phyloP scores from a whole-genome alignment of 2,113 vertebrate genomes.

The Atractosteus spatula region DNA sequence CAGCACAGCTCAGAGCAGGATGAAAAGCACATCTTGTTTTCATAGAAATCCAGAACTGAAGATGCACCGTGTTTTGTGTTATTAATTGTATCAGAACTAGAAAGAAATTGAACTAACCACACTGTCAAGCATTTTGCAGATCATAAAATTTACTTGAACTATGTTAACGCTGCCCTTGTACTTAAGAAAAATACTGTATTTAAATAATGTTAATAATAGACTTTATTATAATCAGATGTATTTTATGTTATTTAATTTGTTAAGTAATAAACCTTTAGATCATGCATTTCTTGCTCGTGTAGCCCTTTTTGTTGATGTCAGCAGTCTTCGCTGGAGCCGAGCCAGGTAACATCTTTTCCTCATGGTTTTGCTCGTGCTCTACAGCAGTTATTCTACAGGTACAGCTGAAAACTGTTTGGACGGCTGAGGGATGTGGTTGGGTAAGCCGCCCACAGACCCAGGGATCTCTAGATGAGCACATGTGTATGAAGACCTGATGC shows the following conservation, averaged over 20 bases:
- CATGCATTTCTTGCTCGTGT: slow-evolving; percentile 11
- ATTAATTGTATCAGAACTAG: slow-evolving; percentile 24
- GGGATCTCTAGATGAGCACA: too few species aligned
- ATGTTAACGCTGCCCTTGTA: slow-evolving; percentile 46
- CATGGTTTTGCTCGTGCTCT: too few species aligned
- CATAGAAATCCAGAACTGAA: background rate
- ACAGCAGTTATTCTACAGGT: too few species aligned
- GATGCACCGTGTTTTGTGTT: slow-evolving; percentile 3
- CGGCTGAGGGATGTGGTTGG: too few species aligned
- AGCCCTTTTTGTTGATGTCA: too few species aligned
- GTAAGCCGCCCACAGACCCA: too few species aligned
- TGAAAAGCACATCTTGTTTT: slow-evolving; percentile 15
- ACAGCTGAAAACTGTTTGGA: too few species aligned
- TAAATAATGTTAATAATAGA: slow-evolving; percentile 70
- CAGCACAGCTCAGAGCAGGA: slow-evolving; percentile 20
- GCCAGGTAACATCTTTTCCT: too few species aligned
- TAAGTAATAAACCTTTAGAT: slow-evolving; percentile 63
- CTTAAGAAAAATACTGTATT: slow-evolving; percentile 65
- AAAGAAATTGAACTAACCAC: slow-evolving; percentile 24
- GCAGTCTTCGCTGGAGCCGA: too few species aligned
- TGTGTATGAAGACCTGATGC: too few species aligned
- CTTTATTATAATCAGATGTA: slow-evolving; percentile 73
- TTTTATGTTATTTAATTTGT: slow-evolving; percentile 76
- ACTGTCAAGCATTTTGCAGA: slow-evolving; percentile 20
- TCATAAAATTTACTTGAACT: slow-evolving; percentile 36